A percentile compares a stretch with the other conserved stretches of the same genome.
Conservation (phyloP, 2,113 vertebrate species). For the Actinemys pallida region DNA sequence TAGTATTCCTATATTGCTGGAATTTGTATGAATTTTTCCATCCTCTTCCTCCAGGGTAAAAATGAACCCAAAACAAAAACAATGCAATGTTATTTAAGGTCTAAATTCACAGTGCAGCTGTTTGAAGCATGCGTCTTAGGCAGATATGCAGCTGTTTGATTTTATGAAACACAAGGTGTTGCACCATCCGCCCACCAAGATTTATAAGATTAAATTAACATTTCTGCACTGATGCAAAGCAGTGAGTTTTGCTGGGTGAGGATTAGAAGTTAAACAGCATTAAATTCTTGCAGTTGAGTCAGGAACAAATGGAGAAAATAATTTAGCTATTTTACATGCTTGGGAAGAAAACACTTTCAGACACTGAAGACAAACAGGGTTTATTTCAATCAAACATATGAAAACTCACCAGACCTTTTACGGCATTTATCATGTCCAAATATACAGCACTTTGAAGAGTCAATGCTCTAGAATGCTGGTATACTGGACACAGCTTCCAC, state of each 20-base stretch:
- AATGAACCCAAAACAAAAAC: not conserved
- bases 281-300: slow-evolving; percentile 52
- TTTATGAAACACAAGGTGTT: slow-evolving; percentile 31
- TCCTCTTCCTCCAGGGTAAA: not conserved
- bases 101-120: not conserved
- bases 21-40: not conserved
- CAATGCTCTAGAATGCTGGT: not conserved
- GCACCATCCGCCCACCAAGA: not conserved
- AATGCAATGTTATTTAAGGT: not conserved
- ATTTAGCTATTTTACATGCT: slow-evolving; percentile 39
- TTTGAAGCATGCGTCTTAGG: not conserved
- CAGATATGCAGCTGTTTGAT: not conserved
- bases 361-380: slow-evolving; percentile 15
- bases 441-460: not conserved
- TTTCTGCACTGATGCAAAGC: not conserved
- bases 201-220: not conserved
- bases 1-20: slow-evolving; percentile 7
- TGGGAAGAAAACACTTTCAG: slow-evolving; percentile 41
- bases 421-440: slow-evolving; percentile 21
- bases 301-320: slow-evolving; percentile 35
- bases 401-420: slow-evolving; percentile 11
- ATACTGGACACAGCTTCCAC: not conserved
- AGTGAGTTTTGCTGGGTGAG: slow-evolving; percentile 30
- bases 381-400: slow-evolving; percentile 60
- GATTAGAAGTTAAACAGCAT: not conserved